Base-by-base conservation (phyloP, 2,888 invertebrate genomes). In the Hirtodrosophila histrioides region DNA sequence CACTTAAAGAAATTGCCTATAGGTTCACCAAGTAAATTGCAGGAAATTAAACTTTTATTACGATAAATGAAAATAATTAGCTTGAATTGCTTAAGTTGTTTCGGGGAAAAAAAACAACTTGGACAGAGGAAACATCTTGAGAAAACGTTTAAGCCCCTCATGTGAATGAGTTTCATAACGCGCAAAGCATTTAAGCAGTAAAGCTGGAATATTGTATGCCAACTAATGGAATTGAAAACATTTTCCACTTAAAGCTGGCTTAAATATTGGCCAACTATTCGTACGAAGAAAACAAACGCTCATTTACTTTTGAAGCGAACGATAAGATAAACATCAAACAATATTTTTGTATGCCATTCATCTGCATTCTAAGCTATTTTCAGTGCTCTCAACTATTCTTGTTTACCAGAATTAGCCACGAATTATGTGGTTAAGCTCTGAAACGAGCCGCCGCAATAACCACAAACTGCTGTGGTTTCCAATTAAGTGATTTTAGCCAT, bases 11-110 rank as follows among this genome's bases (percentile, higher is more conserved):
- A 27, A 27, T 27, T 27, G 27, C 4, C 27, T 27, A 6, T 5
- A 27, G 1, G 8, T n/a, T 9, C n/a, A 9, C 7, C 17, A 24
- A 11, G 35, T 35, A 43, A 51, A 66, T 57, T 31, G 36, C 40
- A 23, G 11, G n/a, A 45, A 56, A 49, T 46, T 17, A 48, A 44
- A 46, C 46, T 62, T 70, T 40, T 31, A 39, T 36, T n/a, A 27
- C 36, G 4, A n/a, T 12, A 24, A 40, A 17, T 33, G 23, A 27
- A 43, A 29, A 36, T 54, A 44, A 36, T 54, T 58, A 37, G 29
- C 46, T 35, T 57, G 9, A 40, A 55, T 11, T 61, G 55, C 10
- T 10, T 45, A 55, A 41, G 7, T n/a, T 5, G 9, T 1, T 17
- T 17, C 17, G 17, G 17, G 17, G 2, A 2, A 17, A 17, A 17